Percentiles rank a stretch among this genome's conserved stretches.
Conservation (phyloP, 2,888 invertebrate genomes). For the Podotricha telesiphe region DNA sequence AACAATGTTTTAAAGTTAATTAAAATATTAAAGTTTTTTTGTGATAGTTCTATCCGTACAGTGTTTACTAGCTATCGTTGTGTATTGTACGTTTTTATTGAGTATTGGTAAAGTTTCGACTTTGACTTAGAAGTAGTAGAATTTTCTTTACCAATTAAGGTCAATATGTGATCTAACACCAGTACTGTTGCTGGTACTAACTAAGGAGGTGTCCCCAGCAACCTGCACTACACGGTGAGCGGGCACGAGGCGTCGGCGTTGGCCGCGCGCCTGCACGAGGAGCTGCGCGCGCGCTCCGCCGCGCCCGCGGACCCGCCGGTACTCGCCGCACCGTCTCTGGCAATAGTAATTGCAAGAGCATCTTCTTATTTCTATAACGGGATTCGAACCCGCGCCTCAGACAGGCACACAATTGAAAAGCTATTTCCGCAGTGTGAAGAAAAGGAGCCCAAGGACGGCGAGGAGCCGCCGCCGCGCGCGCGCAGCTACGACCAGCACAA, state of each 20-base stretch:
- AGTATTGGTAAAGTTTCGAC: too few species aligned
- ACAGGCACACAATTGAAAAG: too few species aligned
- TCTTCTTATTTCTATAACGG: too few species aligned
- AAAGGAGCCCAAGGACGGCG: conserved; percentile 65
- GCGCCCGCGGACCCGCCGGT: conserved; percentile 46
- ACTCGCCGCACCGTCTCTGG: too few species aligned
- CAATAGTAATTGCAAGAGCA: too few species aligned
- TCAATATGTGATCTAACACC: too few species aligned
- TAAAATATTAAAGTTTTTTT: too few species aligned
- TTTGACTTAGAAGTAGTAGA: too few species aligned
- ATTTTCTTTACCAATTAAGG: too few species aligned
- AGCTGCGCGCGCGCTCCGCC: conserved; percentile 75
- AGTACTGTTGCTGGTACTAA: too few species aligned
- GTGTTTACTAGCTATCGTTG: background rate
- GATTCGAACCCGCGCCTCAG: background rate
- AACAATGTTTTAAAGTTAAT: too few species aligned
- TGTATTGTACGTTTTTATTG: conserved; percentile 1
- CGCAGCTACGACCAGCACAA: conserved; percentile 81
- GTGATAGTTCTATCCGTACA: too few species aligned
- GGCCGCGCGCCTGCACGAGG: conserved; percentile 87
- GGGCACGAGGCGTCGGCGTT: conserved; percentile 91
- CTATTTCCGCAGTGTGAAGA: conserved; percentile 72
- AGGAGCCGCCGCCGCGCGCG: conserved; percentile 73
- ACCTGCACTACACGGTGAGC: conserved; percentile 88
- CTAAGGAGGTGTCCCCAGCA: conserved; percentile 55